These are phyloP conservation scores for Elegia similella DNA, from an alignment of 2,888 invertebrate species.

Conservation along the genomic window DNA sequence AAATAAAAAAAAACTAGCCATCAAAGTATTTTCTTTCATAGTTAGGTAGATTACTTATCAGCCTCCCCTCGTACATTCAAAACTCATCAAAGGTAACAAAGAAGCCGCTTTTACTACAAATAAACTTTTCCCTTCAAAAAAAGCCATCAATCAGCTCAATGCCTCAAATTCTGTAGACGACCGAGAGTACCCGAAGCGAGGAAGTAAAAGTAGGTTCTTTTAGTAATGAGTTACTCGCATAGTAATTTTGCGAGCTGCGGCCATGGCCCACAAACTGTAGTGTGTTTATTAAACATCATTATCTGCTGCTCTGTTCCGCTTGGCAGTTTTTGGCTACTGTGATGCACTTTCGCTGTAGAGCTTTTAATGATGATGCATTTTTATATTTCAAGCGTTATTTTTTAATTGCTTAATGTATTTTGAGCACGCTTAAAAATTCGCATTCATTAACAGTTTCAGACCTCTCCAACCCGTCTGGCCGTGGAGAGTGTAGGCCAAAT, in stretches of 20 bases:
- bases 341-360: conserved; percentile 23
- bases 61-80: not conserved
- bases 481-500: too few relatives aligned
- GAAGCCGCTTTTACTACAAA: not conserved
- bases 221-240: conserved; percentile 38
- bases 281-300: conserved; percentile 40
- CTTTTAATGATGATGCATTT: conserved; percentile 5
- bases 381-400: not conserved
- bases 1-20: too few relatives aligned
- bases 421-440: not conserved
- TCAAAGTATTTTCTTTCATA: too few relatives aligned
- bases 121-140: not conserved
- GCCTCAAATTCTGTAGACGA: not conserved
- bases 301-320: conserved; percentile 31
- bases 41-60: too few relatives aligned
- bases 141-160: not conserved
- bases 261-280: conserved; percentile 46
- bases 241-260: conserved; percentile 43
- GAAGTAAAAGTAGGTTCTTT: conserved; percentile 42
- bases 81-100: not conserved
- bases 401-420: not conserved
- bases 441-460: not conserved
- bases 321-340: conserved; percentile 12
- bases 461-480: too few relatives aligned
- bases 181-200: conserved; percentile 1